Percentiles rank a stretch among this genome's conserved stretches.
Evolutionary conservation across 2,888 invertebrate genomes (phyloP).

Genomic region (Dilophus febrilis): DNA sequence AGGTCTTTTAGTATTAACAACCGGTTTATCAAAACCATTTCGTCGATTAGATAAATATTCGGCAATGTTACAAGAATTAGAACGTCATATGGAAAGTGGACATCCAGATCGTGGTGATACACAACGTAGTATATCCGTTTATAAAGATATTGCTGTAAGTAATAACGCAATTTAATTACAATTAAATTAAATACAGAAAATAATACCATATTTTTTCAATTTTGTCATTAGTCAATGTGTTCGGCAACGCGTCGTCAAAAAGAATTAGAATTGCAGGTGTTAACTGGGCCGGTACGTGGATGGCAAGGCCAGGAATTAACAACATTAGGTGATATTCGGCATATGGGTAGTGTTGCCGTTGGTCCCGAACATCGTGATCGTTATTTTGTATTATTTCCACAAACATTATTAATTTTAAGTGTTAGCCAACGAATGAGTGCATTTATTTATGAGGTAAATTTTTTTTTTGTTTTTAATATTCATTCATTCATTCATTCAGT

Average conservation of each 20-base stretch:
- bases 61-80: conserved; percentile 83
- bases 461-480: too few species aligned
- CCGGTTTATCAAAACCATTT: conserved; percentile 89
- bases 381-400: conserved; percentile 82
- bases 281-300: conserved; percentile 83
- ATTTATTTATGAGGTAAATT: conserved; percentile 78
- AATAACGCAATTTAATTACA: conserved; percentile 3
- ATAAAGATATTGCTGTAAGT: conserved; percentile 84
- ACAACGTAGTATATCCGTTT: conserved; percentile 85
- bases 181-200: conserved; percentile 1
- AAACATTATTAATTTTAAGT: conserved; percentile 73
- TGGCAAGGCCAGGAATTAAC: conserved; percentile 78
- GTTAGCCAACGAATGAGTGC: conserved; percentile 85
- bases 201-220: not conserved
- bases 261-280: conserved; percentile 87
- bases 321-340: conserved; percentile 61
- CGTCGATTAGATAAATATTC: conserved; percentile 89
- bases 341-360: conserved; percentile 83
- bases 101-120: conserved; percentile 94
- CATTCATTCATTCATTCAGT: not conserved
- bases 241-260: conserved; percentile 78
- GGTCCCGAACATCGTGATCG: conserved; percentile 73
- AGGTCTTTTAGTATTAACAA: conserved; percentile 77
- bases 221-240: conserved; percentile 53
- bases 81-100: conserved; percentile 86